phyloP scores from a whole-genome alignment of 2,888 invertebrate species.

The Allygus modestus region DNA sequence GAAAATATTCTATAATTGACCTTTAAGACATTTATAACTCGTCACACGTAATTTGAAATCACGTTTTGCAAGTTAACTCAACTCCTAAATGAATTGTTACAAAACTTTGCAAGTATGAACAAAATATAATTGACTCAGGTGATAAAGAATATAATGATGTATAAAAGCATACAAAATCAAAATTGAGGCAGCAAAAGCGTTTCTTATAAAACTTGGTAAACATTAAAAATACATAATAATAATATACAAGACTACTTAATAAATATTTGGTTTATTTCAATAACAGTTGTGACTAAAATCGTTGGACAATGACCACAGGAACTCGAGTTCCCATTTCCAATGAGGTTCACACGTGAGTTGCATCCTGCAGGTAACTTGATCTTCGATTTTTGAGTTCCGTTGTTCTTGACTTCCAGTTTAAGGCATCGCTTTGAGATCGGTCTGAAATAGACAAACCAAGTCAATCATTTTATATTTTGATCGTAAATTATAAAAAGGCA shows the following conservation, averaged over 20 bases:
- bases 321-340: neutral
- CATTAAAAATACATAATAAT: constrained; percentile 3
- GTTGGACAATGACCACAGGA: neutral
- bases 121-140: neutral
- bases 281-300: constrained; percentile 24
- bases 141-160: neutral
- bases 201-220: constrained; percentile 17
- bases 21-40: too few relatives aligned
- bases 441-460: constrained; percentile 74
- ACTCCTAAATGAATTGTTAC: too few relatives aligned
- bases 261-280: constrained; percentile 47
- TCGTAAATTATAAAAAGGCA: too few relatives aligned
- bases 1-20: too few relatives aligned
- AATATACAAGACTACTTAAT: constrained; percentile 29
- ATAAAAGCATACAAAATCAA: neutral
- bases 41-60: too few relatives aligned
- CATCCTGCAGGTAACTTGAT: constrained; percentile 67
- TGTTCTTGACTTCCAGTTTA: constrained; percentile 68
- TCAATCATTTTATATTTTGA: too few relatives aligned
- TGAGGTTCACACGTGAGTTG: constrained; percentile 57
- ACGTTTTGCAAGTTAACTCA: too few relatives aligned
- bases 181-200: neutral
- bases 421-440: constrained; percentile 80
- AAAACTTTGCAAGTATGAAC: too few relatives aligned
- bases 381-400: constrained; percentile 68